Conservation (phyloP, 2,113 vertebrate species). For the Chaetura pelagica region DNA sequence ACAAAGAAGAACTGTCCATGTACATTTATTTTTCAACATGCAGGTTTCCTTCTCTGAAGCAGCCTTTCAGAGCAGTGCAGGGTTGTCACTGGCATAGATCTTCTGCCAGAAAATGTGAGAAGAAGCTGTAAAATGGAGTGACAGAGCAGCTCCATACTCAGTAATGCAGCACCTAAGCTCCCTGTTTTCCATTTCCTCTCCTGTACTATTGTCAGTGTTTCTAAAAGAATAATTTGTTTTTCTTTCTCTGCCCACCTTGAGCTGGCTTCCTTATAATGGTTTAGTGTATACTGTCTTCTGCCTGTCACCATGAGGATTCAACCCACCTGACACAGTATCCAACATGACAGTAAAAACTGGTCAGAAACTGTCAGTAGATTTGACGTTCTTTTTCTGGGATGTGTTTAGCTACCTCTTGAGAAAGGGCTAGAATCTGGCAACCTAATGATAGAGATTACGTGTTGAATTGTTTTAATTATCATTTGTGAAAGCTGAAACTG, state of each 20-base stretch:
- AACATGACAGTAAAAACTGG: conserved; percentile 12
- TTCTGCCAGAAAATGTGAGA: not conserved
- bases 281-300: not conserved
- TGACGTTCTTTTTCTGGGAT: not conserved
- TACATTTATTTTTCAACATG: conserved; percentile 43
- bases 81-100: not conserved
- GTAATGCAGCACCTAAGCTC: not conserved
- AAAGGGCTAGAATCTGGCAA: not conserved
- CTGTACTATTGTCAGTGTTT: not conserved
- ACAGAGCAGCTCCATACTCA: not conserved
- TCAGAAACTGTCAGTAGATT: not conserved
- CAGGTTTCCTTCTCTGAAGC: conserved; percentile 28
- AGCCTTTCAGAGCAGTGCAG: not conserved
- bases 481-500: not conserved
- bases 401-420: not conserved
- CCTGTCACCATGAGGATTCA: not conserved
- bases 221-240: not conserved
- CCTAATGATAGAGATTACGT: not conserved
- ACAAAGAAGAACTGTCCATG: not conserved
- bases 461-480: not conserved
- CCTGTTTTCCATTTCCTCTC: not conserved
- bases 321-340: not conserved
- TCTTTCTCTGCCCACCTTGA: not conserved
- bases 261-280: conserved; percentile 16
- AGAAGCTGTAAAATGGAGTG: not conserved